A percentile compares a stretch with the other conserved stretches of the same genome.
phyloP scores from a whole-genome alignment of 2,888 invertebrate species.

The Eupithecia subumbrata region DNA sequence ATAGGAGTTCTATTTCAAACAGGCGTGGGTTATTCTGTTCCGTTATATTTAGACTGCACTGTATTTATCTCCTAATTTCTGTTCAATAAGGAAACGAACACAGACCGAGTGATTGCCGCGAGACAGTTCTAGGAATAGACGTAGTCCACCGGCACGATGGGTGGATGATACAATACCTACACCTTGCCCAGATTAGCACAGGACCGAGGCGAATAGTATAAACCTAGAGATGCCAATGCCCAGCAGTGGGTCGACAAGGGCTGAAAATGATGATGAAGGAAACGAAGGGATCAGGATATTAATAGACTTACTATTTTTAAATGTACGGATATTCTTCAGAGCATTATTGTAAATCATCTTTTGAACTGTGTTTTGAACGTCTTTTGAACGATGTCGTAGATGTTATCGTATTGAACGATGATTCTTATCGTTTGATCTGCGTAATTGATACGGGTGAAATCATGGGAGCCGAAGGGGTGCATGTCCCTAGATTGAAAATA shows the following conservation, averaged over 20 bases:
- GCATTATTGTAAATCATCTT: constrained; percentile 68
- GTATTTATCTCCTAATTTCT: constrained; percentile 7
- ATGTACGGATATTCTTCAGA: constrained; percentile 54
- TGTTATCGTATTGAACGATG: constrained; percentile 63
- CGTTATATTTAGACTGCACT: constrained; percentile 23
- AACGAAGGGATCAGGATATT: background rate
- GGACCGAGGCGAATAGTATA: no score
- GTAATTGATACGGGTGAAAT: constrained; percentile 76
- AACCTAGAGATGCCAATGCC: no score
- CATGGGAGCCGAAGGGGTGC: constrained; percentile 58
- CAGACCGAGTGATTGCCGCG: no score
- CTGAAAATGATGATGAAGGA: no score
- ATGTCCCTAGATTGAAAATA: constrained; percentile 53
- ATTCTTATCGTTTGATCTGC: constrained; percentile 73
- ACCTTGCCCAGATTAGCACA: no score
- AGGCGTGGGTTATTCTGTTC: constrained; percentile 14
- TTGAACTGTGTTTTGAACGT: no score
- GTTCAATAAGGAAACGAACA: background rate
- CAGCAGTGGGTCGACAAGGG: no score
- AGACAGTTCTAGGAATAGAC: no score
- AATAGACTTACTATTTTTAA: constrained; percentile 41
- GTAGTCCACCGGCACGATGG: no score
- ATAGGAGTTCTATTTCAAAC: constrained; percentile 34
- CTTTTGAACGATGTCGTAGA: no score
- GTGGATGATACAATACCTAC: no score